Conservation (phyloP, 2,888 invertebrate genomes). For the Lasioglossum leucozonium region DNA sequence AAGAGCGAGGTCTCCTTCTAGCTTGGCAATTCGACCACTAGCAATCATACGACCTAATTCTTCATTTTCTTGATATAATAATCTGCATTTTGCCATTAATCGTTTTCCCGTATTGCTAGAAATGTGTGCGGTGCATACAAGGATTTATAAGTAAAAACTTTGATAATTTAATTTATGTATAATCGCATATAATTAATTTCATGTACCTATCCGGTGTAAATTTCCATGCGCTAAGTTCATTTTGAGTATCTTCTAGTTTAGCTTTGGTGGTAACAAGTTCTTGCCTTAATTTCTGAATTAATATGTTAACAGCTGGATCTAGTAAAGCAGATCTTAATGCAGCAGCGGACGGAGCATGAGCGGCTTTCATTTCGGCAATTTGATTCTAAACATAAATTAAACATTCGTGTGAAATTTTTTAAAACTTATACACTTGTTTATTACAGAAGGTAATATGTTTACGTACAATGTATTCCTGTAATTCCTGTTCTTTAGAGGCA, state of each 20-base stretch:
- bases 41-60: conserved; percentile 98
- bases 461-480: conserved; percentile 97
- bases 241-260: conserved; percentile 97
- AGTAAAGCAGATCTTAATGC: conserved; percentile 93
- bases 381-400: conserved; percentile 89
- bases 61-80: conserved; percentile 98
- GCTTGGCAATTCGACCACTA: conserved; percentile 96
- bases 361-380: conserved; percentile 96
- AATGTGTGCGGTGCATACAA: conserved; percentile 23
- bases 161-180: conserved; percentile 7
- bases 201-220: conserved; percentile 97
- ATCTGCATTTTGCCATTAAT: conserved; percentile 98
- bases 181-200: conserved; percentile 11
- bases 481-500: conserved; percentile 98
- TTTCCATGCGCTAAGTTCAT: conserved; percentile 99
- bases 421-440: background rate
- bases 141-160: conserved; percentile 10
- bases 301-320: conserved; percentile 97
- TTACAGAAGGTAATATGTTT: conserved; percentile 47
- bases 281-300: conserved; percentile 95
- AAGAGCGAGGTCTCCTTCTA: conserved; percentile 97
- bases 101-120: conserved; percentile 97
- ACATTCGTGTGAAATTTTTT: background rate
- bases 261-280: conserved; percentile 95
- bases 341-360: conserved; percentile 91